These are phyloP conservation scores for Nematolebias whitei DNA, from an alignment of 2,113 vertebrate species.

Conservation along the genomic window DNA sequence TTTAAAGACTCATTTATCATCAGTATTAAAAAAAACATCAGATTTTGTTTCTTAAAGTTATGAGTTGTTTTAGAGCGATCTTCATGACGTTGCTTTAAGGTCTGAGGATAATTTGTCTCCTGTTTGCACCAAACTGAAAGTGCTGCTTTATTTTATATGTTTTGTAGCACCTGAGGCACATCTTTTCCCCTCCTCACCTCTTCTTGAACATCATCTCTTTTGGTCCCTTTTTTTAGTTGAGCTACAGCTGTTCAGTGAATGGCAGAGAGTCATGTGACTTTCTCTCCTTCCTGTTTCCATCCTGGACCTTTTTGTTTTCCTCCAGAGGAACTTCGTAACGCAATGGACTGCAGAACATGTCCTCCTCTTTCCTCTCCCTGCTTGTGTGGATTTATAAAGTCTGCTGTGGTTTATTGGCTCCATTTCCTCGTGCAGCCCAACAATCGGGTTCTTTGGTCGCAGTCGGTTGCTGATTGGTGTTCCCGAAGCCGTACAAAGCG, in stretches of 20 bases:
- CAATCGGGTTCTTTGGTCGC: slow-evolving; percentile 52
- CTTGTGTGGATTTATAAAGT: slow-evolving; percentile 59
- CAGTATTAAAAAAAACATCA: too few species aligned
- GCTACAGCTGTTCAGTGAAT: slow-evolving; percentile 21
- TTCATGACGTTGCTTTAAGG: too few species aligned
- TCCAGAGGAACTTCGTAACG: slow-evolving; percentile 19
- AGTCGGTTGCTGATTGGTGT: slow-evolving; percentile 61
- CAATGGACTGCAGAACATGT: slow-evolving; percentile 6
- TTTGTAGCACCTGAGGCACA: too few species aligned
- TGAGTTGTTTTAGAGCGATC: too few species aligned
- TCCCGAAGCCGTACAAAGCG: slow-evolving; percentile 56
- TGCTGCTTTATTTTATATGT: too few species aligned
- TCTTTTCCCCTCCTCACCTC: background rate
- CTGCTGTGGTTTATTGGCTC: slow-evolving; percentile 63
- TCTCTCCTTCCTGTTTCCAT: slow-evolving; percentile 8
- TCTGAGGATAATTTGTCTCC: too few species aligned
- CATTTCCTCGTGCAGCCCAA: slow-evolving; percentile 52
- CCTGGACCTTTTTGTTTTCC: slow-evolving; percentile 3
- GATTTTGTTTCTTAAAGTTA: too few species aligned
- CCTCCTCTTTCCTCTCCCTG: slow-evolving; percentile 14
- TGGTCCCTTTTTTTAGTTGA: slow-evolving; percentile 36
- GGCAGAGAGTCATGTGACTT: background rate
- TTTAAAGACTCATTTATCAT: too few species aligned
- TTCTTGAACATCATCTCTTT: slow-evolving; percentile 25
- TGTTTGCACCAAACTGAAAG: too few species aligned